phyloP scores from a whole-genome alignment of 2,797 vertebrate genomes.

The Borostomias antarcticus region DNA sequence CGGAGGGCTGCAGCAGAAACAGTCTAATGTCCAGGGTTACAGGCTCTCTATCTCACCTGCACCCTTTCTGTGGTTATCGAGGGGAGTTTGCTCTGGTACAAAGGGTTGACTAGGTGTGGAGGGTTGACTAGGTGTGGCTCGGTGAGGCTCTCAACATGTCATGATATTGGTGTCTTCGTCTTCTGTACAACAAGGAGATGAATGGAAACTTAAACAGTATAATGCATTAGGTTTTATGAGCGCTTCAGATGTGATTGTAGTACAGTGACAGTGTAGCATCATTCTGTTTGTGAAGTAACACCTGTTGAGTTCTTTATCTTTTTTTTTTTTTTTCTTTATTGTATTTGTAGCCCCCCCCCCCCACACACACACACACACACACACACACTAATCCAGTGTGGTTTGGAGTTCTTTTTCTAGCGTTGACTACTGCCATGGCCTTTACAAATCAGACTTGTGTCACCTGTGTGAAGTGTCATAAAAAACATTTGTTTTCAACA shows the following conservation, averaged over 20 bases:
- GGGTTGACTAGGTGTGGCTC: too few relatives aligned
- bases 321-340: background rate
- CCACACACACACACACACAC: too few relatives aligned
- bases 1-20: background rate
- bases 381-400: too few relatives aligned
- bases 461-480: background rate
- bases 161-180: too few relatives aligned
- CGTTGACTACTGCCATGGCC: too few relatives aligned
- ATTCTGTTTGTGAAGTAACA: background rate
- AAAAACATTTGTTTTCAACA: background rate
- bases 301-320: background rate
- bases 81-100: constrained; percentile 31
- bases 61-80: constrained; percentile 28
- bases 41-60: constrained; percentile 23
- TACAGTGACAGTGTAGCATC: background rate
- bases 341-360: background rate
- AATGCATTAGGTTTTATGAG: background rate
- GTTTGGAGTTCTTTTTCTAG: too few relatives aligned
- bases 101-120: constrained; percentile 43
- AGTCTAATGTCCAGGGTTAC: constrained; percentile 46
- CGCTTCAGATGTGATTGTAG: background rate
- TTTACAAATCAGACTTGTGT: too few relatives aligned
- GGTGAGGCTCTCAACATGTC: too few relatives aligned
- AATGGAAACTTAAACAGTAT: background rate
- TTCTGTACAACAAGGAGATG: too few relatives aligned